These are phyloP conservation scores for Adelges cooleyi DNA, from an alignment of 1,140 invertebrate species.

Conservation along the genomic window DNA sequence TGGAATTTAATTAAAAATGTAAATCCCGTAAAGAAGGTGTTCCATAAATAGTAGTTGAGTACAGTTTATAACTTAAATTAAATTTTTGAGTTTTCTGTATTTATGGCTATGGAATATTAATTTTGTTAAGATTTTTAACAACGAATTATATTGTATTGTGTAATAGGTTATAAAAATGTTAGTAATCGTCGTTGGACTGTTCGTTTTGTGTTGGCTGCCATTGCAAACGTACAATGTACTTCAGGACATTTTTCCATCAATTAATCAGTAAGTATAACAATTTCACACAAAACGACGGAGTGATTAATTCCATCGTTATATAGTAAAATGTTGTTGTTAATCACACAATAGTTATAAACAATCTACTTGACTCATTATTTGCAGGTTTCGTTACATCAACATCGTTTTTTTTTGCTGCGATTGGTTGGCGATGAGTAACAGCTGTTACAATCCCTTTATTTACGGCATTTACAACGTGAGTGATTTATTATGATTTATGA, in stretches of 20 bases:
- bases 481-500: conserved; percentile 25
- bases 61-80: too few relatives aligned
- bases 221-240: conserved; percentile 64
- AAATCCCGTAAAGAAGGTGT: too few relatives aligned
- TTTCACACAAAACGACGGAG: too few relatives aligned
- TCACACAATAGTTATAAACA: not conserved
- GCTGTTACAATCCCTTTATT: conserved; percentile 50
- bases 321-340: not conserved
- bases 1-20: too few relatives aligned
- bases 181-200: conserved; percentile 64
- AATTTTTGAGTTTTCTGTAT: too few relatives aligned
- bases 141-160: too few relatives aligned
- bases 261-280: conserved; percentile 65
- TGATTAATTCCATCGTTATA: not conserved
- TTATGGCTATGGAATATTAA: too few relatives aligned
- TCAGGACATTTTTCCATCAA: conserved; percentile 52
- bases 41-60: too few relatives aligned
- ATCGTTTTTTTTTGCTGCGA: conserved; percentile 46
- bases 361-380: conserved; percentile 30
- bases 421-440: conserved; percentile 51
- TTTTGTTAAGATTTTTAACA: too few relatives aligned
- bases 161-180: conserved; percentile 73
- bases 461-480: conserved; percentile 50
- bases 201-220: conserved; percentile 69
- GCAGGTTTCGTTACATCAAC: conserved; percentile 43